These are phyloP conservation scores for Riparia riparia DNA, from an alignment of 2,113 vertebrate genomes.

Conservation along the genomic window DNA sequence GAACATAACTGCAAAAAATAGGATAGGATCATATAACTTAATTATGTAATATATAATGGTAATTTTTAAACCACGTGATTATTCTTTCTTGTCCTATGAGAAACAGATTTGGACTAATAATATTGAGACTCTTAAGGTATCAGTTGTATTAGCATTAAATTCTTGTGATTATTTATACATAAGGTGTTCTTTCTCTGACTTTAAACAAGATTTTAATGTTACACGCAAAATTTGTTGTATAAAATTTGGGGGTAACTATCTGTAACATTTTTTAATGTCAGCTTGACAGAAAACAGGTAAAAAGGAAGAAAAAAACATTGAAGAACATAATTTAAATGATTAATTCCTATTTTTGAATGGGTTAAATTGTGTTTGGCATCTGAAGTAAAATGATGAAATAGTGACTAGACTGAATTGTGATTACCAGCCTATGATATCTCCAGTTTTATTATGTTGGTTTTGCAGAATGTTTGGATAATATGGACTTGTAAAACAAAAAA, in stretches of 20 bases:
- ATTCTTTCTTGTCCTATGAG: neutral
- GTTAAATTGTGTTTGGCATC: neutral
- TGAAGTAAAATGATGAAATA: neutral
- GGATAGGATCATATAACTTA: neutral
- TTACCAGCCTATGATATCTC: neutral
- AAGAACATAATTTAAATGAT: neutral
- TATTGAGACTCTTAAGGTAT: neutral
- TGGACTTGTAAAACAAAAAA: neutral
- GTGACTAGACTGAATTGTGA: neutral
- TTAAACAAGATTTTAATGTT: neutral
- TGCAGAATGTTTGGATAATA: neutral
- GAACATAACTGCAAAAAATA: neutral
- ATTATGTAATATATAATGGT: neutral
- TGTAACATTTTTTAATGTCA: neutral
- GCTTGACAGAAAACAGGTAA: neutral
- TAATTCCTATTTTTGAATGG: neutral
- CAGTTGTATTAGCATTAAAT: neutral
- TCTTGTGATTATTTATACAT: neutral
- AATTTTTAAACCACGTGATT: neutral
- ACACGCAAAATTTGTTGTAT: neutral
- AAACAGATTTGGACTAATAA: neutral
- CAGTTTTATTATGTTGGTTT: neutral
- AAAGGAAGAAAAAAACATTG: neutral
- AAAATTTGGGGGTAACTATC: neutral
- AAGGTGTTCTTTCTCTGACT: neutral